Base-by-base conservation (phyloP, 2,797 vertebrate species). In the Esox lucius region DNA sequence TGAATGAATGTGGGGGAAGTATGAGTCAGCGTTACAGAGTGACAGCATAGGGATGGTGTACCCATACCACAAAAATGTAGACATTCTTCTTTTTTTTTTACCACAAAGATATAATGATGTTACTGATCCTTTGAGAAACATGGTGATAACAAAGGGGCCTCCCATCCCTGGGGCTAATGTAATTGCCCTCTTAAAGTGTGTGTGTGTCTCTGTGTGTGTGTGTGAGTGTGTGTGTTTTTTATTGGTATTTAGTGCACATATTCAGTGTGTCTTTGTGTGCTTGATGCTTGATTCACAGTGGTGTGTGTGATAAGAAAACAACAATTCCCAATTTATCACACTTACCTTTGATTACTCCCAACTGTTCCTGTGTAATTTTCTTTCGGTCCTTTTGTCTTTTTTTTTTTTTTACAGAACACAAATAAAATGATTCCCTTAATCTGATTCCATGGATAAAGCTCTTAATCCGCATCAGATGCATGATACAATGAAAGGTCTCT, bases 101-200 rank as follows among this genome's bases (percentile, higher is more conserved):
- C 71, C 65, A 62, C 31, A 73, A 53, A 78, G 80, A 83, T 77
- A 83, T 85, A n/a, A 16, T 56, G n/a, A 83, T 86, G 73, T 74
- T 75, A 80, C 35, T 39, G 26, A 2, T 22, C 8, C n/a, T 49
- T 49, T 46, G 16, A 64, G 75, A 42, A 56, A 67, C 33, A 66
- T 31, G 78, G 88, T 78, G 74, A 87, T 84, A 82, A 42, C 39
- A 84, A 87, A 90, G 85, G 72, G 78, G 78, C 22, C 26, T 81
- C 28, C 17, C 59, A 78, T 86, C 80, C 79, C 16, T 9, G 74
- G 78, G 76, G 31, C n/a, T 46, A 42, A 67, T 74, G 68, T 78
- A 56, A 74, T 78, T 67, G 56, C 70, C 31, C 59, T 67, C 59
- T 77, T 42, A 22, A 56, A 48, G 67, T 79, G 79, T 56, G 72